phyloP scores from a whole-genome alignment of 2,113 vertebrate genomes.

The Lagopus muta region DNA sequence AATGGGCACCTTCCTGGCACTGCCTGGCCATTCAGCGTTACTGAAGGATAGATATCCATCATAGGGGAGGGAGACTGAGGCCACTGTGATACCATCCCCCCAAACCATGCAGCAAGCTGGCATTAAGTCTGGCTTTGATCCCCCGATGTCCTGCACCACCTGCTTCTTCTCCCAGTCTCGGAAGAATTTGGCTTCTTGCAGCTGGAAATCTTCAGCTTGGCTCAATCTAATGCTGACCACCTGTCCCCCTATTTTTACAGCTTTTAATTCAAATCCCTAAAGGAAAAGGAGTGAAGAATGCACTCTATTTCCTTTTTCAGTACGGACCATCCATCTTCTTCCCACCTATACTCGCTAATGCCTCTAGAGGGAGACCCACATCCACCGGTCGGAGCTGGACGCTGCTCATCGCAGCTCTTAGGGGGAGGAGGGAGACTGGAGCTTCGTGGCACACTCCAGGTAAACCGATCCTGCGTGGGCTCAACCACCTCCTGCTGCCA shows the following conservation, averaged over 20 bases:
- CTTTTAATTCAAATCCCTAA: not conserved
- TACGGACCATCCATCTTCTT: fast-evolving
- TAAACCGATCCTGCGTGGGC: fast-evolving
- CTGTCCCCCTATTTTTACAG: not conserved
- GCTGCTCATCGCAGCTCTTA: fast-evolving
- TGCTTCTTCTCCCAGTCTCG: not conserved
- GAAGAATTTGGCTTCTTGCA: not conserved
- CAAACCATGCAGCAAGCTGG: not conserved
- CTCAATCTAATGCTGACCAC: not conserved
- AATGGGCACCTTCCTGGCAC: not conserved
- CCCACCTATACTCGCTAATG: not conserved
- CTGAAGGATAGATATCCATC: not conserved
- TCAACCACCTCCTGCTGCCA: not conserved
- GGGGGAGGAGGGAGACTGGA: not conserved
- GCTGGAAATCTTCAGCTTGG: not conserved
- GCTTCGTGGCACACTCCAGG: fast-evolving
- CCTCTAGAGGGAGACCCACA: constrained; percentile 58
- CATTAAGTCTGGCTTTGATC: not conserved
- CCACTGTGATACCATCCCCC: not conserved
- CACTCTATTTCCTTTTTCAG: fast-evolving
- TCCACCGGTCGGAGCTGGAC: not conserved
- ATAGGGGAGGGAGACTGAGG: not conserved
- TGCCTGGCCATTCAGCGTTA: not conserved
- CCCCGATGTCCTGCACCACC: not conserved
- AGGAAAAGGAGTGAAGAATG: not conserved